phyloP scores from a whole-genome alignment of 1,140 invertebrate genomes.

The Luehdorfia chinensis region DNA sequence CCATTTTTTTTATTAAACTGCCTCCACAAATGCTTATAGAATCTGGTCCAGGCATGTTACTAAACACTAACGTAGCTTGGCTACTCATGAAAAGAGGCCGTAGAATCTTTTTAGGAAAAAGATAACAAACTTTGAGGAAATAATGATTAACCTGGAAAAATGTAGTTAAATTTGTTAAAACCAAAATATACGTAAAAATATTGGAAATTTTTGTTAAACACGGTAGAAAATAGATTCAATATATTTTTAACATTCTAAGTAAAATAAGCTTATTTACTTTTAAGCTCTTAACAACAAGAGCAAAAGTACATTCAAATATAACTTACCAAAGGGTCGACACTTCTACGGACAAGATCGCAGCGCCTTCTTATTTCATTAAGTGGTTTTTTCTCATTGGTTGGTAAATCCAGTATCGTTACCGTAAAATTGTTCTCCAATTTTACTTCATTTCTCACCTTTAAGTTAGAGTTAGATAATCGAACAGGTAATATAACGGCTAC shows the following conservation, averaged over 20 bases:
- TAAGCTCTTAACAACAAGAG: too few species aligned
- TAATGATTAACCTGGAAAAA: conserved; percentile 64
- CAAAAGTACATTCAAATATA: too few species aligned
- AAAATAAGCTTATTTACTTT: too few species aligned
- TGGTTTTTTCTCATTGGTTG: conserved; percentile 26
- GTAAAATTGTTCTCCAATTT: conserved; percentile 49
- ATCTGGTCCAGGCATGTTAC: conserved; percentile 64
- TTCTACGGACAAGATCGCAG: conserved; percentile 31
- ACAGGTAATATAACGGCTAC: conserved; percentile 49
- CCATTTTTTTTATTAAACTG: conserved; percentile 44
- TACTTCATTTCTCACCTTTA: conserved; percentile 8
- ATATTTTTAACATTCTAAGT: too few species aligned
- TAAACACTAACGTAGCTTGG: conserved; percentile 62
- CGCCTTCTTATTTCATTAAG: conserved; percentile 28
- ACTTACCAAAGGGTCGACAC: conserved; percentile 48
- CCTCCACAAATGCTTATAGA: conserved; percentile 50
- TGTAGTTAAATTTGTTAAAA: too few species aligned
- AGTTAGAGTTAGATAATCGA: conserved; percentile 35
- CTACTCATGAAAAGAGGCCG: conserved; percentile 46
- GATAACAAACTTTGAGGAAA: conserved; percentile 50
- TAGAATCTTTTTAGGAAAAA: conserved; percentile 54
- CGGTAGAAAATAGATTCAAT: too few species aligned
- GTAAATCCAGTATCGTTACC: conserved; percentile 46
- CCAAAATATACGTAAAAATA: too few species aligned
- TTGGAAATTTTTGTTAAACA: too few species aligned